Percentiles rank a stretch among this genome's conserved stretches.
Conservation (phyloP, 2,113 vertebrate genomes). For the Psilopogon haemacephalus region DNA sequence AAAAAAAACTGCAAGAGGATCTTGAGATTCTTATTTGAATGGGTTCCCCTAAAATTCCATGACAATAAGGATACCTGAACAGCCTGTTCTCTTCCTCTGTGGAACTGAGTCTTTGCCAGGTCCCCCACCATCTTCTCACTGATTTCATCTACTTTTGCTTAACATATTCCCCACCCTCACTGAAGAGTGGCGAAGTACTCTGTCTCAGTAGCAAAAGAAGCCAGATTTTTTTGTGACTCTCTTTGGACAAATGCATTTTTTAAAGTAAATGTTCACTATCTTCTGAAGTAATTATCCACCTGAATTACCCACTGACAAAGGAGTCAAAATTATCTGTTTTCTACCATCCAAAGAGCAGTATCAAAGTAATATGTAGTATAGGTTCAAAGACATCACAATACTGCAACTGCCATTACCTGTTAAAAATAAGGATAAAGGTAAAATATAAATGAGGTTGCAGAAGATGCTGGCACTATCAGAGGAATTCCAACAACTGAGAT, state of each 20-base stretch:
- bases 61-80: background rate
- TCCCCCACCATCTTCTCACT: background rate
- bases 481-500: background rate
- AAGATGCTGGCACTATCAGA: background rate
- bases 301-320: background rate
- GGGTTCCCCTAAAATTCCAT: background rate
- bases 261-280: background rate
- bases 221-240: background rate
- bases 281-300: background rate
- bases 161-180: background rate
- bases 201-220: background rate
- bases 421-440: background rate
- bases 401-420: background rate
- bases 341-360: background rate
- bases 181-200: background rate
- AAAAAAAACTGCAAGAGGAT: background rate
- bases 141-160: background rate
- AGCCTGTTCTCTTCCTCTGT: background rate
- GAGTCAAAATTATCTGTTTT: background rate
- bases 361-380: background rate
- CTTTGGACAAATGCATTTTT: background rate
- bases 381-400: background rate
- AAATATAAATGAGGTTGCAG: background rate
- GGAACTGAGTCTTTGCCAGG: background rate
- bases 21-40: conserved; percentile 33